Evolutionary conservation across 2,797 vertebrate species (phyloP).

Genomic region (Neosalanx taihuensis): DNA sequence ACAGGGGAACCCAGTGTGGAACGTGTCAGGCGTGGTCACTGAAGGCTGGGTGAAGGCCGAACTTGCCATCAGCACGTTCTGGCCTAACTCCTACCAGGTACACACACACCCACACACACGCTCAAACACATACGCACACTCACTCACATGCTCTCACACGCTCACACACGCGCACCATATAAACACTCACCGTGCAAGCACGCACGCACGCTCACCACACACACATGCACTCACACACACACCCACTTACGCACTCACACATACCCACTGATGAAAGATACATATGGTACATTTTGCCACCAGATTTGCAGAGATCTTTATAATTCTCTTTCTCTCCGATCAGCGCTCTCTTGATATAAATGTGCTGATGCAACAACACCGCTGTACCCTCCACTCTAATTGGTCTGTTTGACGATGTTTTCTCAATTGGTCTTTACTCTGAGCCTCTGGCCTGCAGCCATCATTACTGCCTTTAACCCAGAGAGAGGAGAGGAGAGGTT

Average conservation of each 20-base stretch:
- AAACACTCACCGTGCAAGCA: no score
- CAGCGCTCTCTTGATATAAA: no score
- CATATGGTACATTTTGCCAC: no score
- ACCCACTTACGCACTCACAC: background rate
- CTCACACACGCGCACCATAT: no score
- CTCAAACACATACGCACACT: no score
- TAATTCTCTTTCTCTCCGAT: no score
- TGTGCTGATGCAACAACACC: background rate
- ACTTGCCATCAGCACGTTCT: conserved; percentile 95
- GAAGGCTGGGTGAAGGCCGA: conserved; percentile 96
- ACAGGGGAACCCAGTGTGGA: conserved; percentile 95
- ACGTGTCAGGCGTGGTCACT: conserved; percentile 85
- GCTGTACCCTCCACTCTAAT: background rate
- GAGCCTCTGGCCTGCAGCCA: background rate
- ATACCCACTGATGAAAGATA: background rate
- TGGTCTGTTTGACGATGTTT: background rate
- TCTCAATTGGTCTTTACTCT: background rate
- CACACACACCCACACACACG: no score
- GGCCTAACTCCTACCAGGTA: conserved; percentile 98
- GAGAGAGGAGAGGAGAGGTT: background rate
- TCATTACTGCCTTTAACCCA: background rate
- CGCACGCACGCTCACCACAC: no score
- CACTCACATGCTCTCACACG: no score
- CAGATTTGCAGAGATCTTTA: no score
- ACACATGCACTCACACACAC: no score